Evolutionary conservation across 2,113 vertebrate genomes (phyloP).

Genomic region (Gambusia affinis): DNA sequence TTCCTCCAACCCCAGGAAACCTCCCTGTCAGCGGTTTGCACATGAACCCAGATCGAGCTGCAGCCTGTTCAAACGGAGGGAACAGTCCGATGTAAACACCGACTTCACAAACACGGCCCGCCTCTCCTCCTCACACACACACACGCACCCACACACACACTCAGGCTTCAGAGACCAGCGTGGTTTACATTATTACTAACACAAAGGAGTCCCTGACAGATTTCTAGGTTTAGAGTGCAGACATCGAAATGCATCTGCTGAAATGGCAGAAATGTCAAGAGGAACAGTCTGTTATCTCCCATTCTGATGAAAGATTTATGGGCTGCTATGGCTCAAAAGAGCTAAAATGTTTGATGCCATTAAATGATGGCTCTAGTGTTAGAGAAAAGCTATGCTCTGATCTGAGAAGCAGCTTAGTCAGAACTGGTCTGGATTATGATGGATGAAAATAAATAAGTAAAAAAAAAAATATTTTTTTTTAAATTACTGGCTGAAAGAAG

Average conservation of each 20-base stretch:
- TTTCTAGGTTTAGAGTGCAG: constrained; percentile 22
- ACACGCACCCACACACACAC: background rate
- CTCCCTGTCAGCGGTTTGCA: constrained; percentile 36
- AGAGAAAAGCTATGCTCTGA: constrained; percentile 7
- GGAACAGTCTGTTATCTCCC: constrained; percentile 3
- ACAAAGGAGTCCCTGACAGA: constrained; percentile 25
- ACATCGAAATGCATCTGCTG: background rate
- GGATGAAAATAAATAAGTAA: no score
- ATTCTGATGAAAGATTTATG: constrained; percentile 1
- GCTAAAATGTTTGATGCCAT: constrained; percentile 13
- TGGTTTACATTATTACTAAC: constrained; percentile 31
- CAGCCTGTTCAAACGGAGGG: constrained; percentile 45
- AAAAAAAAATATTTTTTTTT: no score
- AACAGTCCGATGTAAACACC: constrained; percentile 22
- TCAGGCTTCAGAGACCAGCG: background rate
- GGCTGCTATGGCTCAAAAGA: background rate
- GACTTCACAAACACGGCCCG: constrained; percentile 12
- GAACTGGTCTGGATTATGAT: no score
- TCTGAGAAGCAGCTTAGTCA: background rate
- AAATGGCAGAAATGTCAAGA: constrained; percentile 11
- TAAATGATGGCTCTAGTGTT: constrained; percentile 18
- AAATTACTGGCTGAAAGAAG: no score
- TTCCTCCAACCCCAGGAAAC: constrained; percentile 37
- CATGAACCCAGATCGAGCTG: constrained; percentile 44
- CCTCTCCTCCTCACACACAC: background rate